Evolutionary conservation across 1,140 invertebrate species (phyloP), one percentile per base, ranked within the genome.

Genomic region (Phymastichus coffea): DNA sequence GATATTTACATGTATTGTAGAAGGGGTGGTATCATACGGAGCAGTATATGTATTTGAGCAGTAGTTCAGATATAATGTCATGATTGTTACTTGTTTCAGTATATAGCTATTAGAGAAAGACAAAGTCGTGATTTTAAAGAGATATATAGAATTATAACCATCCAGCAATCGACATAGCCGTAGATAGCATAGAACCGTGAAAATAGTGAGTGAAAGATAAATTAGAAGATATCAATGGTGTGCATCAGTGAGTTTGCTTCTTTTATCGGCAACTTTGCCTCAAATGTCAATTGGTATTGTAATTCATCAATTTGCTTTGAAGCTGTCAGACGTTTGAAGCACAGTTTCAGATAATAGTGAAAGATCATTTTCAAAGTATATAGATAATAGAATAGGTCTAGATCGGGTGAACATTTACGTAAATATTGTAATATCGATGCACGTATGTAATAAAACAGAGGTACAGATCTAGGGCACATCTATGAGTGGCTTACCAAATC

Each of bases 111-210:
- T n/a, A 70, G 51, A 53, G 38, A 43, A 14, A 57, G 30, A 57
- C 14, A 43, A 22, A 57, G 10, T 15, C 37, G 20, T 46, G 35
- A 17, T 17, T 54, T 28, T 17, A 57, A n/a, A 41, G 17, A 60
- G 47, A 70, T 68, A 74, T 54, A 65, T 54, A 67, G 58, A 73
- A 68, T 70, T 76, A 72, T 73, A 72, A 75, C 64, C 71, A 80
- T 78, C 75, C 75, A 79, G 76, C 78, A 79, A 78, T 79, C 77
- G 74, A 80, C 76, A 78, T 80, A 78, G 70, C 74, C 76, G n/a
- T n/a, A n/a, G n/a, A 79, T 74, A 78, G 74, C 77, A 79, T 78
- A 77, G 70, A n/a, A 71, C 72, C 67, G 72, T 79, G 76, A 75
- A 70, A 37, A 76, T 63, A 75, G 70, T 75, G 70, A 78, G 68